Conservation (phyloP, 2,113 vertebrate genomes). For the Dicerorhinus sumatrensis region DNA sequence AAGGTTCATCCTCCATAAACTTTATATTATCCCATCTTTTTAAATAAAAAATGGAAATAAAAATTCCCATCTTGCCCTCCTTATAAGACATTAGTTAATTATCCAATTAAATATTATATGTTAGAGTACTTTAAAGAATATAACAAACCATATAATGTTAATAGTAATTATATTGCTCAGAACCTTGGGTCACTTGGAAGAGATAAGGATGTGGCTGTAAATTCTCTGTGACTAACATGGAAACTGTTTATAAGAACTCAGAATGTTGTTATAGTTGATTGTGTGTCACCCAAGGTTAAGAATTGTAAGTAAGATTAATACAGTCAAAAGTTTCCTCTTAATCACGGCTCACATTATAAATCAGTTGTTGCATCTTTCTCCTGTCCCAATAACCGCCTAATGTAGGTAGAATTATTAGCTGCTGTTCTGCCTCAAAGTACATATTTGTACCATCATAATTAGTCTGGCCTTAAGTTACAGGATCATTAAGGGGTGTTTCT, state of each 20-base stretch:
- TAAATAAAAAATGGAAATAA: constrained; percentile 47
- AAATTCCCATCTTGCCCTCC: neutral
- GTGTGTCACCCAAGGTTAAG: constrained; percentile 28
- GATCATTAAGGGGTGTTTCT: constrained; percentile 30
- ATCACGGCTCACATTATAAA: constrained; percentile 9
- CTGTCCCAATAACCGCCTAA: neutral
- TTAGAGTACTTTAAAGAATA: constrained; percentile 31
- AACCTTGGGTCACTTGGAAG: neutral
- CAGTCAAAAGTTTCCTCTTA: constrained; percentile 35
- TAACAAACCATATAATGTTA: constrained; percentile 30
- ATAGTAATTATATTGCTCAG: neutral
- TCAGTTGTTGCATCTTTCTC: constrained; percentile 29
- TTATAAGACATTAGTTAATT: constrained; percentile 32
- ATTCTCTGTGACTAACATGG: neutral
- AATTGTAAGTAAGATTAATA: constrained; percentile 32
- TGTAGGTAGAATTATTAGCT: constrained; percentile 34
- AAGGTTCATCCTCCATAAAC: constrained; percentile 46
- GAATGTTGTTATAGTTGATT: neutral
- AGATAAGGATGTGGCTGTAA: neutral
- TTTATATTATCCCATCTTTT: constrained; percentile 43
- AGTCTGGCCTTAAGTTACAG: neutral
- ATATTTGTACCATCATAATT: constrained; percentile 30
- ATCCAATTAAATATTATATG: constrained; percentile 54
- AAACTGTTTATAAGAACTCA: neutral
- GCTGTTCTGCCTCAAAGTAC: neutral